Conservation (phyloP, 2,113 vertebrate species). For the Pelecanus crispus region DNA sequence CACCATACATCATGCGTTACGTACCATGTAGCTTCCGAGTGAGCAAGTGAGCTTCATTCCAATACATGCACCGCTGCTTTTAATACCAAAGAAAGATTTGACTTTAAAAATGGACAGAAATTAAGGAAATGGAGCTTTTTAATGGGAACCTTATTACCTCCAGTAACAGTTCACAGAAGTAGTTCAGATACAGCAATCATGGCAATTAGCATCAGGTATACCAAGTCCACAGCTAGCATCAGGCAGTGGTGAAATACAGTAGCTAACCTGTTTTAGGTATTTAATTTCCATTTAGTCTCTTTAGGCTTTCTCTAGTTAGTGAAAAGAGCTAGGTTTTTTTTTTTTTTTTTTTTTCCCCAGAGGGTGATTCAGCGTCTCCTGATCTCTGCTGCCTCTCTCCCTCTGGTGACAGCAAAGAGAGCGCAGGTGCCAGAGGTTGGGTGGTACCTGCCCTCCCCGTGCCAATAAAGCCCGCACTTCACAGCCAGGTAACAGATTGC, state of each 20-base stretch:
- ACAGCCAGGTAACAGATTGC: not conserved
- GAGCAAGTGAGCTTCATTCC: not conserved
- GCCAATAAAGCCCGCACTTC: not conserved
- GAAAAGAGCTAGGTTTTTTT: not conserved
- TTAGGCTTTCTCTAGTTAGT: not conserved
- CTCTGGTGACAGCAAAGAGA: not conserved
- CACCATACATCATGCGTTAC: too few relatives aligned
- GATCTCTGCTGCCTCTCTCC: not conserved
- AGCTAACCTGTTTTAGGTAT: not conserved
- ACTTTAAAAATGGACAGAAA: not conserved
- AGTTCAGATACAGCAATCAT: not conserved
- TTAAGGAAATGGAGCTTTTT: fast-evolving
- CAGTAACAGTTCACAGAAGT: not conserved
- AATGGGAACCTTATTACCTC: not conserved
- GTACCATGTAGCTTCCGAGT: not conserved
- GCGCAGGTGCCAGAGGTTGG: fast-evolving
- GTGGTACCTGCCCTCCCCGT: not conserved
- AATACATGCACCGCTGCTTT: not conserved
- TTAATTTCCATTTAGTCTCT: not conserved
- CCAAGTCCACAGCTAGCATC: not conserved
- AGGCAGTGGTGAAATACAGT: not conserved
- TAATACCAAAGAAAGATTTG: not conserved
- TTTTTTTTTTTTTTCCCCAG: too few relatives aligned
- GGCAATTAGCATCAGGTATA: not conserved
- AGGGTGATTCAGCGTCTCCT: too few relatives aligned